Evolutionary conservation across 2,113 vertebrate genomes (phyloP).

Genomic region (Oryzias curvinotus): DNA sequence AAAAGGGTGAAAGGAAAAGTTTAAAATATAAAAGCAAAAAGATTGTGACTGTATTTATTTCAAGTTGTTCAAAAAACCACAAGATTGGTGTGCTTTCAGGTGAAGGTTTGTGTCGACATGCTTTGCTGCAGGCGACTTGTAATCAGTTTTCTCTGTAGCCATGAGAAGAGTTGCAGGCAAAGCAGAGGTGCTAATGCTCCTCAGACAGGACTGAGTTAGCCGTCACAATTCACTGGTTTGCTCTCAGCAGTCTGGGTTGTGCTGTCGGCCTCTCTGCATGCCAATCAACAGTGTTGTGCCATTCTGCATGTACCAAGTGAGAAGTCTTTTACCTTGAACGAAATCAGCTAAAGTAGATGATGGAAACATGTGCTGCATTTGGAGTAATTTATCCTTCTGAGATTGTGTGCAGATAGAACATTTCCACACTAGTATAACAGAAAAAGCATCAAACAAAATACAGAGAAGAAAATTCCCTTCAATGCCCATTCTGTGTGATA

Average conservation of each 20-base stretch:
- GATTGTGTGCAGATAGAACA: no score
- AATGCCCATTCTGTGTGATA: background rate
- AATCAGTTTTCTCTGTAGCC: constrained; percentile 45
- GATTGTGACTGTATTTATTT: background rate
- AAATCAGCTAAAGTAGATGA: constrained; percentile 13
- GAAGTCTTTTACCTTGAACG: background rate
- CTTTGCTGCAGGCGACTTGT: constrained; percentile 55
- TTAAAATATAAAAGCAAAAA: no score
- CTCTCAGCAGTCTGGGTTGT: constrained; percentile 57
- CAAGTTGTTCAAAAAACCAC: background rate
- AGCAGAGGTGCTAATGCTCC: constrained; percentile 42
- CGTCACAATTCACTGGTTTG: constrained; percentile 53
- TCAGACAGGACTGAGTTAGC: constrained; percentile 41
- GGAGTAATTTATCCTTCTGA: background rate
- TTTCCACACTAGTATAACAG: background rate
- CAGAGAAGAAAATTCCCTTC: background rate
- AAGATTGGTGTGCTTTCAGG: constrained; percentile 13
- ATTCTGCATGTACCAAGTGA: constrained; percentile 3
- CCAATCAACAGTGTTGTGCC: constrained; percentile 20
- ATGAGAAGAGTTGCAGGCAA: constrained; percentile 38
- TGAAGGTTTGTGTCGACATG: constrained; percentile 42
- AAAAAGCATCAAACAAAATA: background rate
- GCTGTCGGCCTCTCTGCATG: constrained; percentile 33
- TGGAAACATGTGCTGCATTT: background rate
- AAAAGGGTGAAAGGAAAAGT: no score